Conservation (phyloP, 2,797 vertebrate species). For the Pseudotriccus pelzelni region DNA sequence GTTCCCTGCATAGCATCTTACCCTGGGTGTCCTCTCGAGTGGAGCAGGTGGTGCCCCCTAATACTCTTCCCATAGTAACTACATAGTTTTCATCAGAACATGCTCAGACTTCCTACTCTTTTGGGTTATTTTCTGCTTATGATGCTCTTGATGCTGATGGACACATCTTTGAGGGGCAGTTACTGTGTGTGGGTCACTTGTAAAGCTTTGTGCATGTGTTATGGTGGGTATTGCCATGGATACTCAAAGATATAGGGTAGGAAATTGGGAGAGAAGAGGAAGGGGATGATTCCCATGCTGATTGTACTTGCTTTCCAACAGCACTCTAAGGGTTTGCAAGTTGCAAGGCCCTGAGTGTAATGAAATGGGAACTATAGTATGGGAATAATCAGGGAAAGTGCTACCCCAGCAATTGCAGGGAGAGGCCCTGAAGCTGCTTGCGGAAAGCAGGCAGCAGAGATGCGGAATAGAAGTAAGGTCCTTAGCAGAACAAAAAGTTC, state of each 20-base stretch:
- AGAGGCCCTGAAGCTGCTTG: background rate
- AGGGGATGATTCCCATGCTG: background rate
- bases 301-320: background rate
- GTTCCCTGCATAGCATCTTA: background rate
- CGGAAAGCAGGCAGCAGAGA: background rate
- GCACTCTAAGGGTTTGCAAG: background rate
- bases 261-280: background rate
- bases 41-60: background rate
- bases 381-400: background rate
- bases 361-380: background rate
- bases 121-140: background rate
- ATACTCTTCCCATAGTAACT: background rate
- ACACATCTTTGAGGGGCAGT: background rate
- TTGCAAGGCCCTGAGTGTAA: background rate
- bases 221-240: background rate
- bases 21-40: background rate
- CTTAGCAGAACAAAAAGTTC: background rate
- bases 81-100: background rate
- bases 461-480: background rate
- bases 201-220: background rate
- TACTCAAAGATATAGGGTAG: background rate
- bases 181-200: fast-evolving
- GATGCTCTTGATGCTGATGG: background rate
- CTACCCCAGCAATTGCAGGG: background rate
- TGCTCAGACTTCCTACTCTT: background rate